These are phyloP conservation scores for Gambelia wislizenii DNA, from an alignment of 2,797 vertebrate species.

Conservation along the genomic window DNA sequence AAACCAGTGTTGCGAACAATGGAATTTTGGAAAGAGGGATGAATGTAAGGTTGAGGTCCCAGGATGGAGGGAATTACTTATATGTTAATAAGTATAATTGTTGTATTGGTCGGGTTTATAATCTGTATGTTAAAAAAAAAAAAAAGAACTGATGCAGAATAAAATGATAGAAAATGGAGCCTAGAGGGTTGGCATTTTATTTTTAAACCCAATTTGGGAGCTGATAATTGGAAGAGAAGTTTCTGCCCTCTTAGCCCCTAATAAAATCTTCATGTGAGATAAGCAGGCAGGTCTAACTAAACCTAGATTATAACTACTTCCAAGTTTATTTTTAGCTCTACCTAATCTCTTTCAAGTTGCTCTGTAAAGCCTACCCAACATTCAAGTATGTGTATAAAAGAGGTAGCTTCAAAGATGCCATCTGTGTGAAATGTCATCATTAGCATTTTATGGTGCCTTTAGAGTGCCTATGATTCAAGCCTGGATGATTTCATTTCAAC, in stretches of 20 bases:
- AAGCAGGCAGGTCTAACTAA: slow-evolving; percentile 57
- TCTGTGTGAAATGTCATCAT: slow-evolving; percentile 69
- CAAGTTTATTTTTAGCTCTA: slow-evolving; percentile 62
- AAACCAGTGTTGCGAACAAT: too few species aligned
- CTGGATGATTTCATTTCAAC: slow-evolving; percentile 57
- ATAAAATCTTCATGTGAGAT: slow-evolving; percentile 70
- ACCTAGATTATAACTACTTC: slow-evolving; percentile 48
- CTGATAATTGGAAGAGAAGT: slow-evolving; percentile 15
- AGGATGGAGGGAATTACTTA: too few species aligned
- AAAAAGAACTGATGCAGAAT: background rate
- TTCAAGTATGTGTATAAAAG: slow-evolving; percentile 68
- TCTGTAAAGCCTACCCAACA: slow-evolving; percentile 66
- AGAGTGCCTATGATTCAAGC: slow-evolving; percentile 64
- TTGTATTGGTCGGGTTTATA: too few species aligned
- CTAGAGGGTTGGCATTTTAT: background rate
- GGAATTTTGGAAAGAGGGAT: too few species aligned
- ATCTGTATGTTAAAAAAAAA: too few species aligned
- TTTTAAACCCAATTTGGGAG: slow-evolving; percentile 36
- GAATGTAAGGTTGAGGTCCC: too few species aligned
- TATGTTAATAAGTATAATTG: too few species aligned
- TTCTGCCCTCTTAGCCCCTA: slow-evolving; percentile 44
- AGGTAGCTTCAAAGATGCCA: slow-evolving; percentile 69
- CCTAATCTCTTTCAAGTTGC: slow-evolving; percentile 62
- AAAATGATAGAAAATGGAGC: background rate
- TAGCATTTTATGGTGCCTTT: slow-evolving; percentile 73